Evolutionary conservation across 2,797 vertebrate species (phyloP).

Genomic region (Leuciscus waleckii): DNA sequence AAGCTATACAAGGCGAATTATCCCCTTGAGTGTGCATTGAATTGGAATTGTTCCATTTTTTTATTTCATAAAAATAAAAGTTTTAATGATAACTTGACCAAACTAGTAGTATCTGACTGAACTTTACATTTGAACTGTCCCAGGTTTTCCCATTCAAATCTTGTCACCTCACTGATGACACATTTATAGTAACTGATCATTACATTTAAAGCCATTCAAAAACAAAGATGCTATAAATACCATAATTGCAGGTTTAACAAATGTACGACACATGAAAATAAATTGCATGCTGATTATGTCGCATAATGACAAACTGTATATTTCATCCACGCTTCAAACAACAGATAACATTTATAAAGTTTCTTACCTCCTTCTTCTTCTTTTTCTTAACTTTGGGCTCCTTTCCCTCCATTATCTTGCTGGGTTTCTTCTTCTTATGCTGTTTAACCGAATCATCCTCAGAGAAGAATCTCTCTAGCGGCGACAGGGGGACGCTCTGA

Average conservation of each 20-base stretch:
- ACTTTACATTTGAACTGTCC: background rate
- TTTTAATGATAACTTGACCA: background rate
- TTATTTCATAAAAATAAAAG: background rate
- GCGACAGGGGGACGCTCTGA: conserved; percentile 71
- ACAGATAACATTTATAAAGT: background rate
- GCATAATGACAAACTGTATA: background rate
- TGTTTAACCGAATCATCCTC: conserved; percentile 82
- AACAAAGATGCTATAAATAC: background rate
- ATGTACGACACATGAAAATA: conserved; percentile 16
- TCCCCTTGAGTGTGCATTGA: background rate
- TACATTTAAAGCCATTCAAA: background rate
- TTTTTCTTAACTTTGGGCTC: conserved; percentile 89
- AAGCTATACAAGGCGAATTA: background rate
- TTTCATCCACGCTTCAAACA: background rate
- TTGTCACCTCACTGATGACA: conserved; percentile 36
- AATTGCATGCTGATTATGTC: background rate
- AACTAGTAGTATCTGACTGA: background rate
- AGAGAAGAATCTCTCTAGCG: conserved; percentile 89
- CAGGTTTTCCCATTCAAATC: conserved; percentile 36
- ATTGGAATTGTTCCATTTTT: background rate
- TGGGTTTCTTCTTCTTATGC: conserved; percentile 87
- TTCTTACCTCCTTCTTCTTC: conserved; percentile 93
- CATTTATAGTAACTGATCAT: conserved; percentile 39
- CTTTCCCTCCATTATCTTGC: conserved; percentile 91
- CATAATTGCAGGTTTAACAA: conserved; percentile 41